These are phyloP conservation scores for Tichodroma muraria DNA, from an alignment of 2,113 vertebrate genomes.

Conservation along the genomic window DNA sequence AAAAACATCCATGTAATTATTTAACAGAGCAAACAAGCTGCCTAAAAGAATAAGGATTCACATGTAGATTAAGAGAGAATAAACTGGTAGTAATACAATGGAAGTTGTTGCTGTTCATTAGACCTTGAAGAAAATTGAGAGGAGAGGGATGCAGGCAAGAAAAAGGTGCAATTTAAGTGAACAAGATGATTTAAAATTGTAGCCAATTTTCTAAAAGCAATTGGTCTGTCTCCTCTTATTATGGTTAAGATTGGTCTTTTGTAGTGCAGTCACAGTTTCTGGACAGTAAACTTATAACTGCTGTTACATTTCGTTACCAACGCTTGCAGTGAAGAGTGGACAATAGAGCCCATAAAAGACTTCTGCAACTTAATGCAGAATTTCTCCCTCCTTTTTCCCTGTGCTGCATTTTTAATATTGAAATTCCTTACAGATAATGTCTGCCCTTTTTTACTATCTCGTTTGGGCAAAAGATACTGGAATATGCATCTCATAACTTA, in stretches of 20 bases:
- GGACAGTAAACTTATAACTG: background rate
- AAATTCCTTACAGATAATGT: background rate
- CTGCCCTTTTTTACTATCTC: background rate
- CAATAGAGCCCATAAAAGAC: background rate
- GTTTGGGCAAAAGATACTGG: background rate
- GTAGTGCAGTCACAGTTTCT: background rate
- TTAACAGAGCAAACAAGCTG: background rate
- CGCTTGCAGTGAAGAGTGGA: background rate
- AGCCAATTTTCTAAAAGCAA: background rate
- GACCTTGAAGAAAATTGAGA: background rate
- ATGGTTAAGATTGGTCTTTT: background rate
- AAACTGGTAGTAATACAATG: background rate
- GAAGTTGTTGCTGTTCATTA: background rate
- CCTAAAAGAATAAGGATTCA: background rate
- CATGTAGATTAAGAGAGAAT: background rate
- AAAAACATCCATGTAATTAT: background rate
- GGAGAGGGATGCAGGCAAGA: background rate
- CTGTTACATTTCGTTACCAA: background rate
- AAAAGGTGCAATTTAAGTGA: background rate
- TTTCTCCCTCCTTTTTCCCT: background rate
- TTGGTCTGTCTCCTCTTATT: background rate
- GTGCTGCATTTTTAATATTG: background rate
- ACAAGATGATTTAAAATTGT: background rate
- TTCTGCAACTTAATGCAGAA: background rate
- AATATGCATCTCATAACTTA: background rate